Evolutionary conservation across 2,797 vertebrate genomes (phyloP).

Genomic region (Mormyrus proboscirostris): DNA sequence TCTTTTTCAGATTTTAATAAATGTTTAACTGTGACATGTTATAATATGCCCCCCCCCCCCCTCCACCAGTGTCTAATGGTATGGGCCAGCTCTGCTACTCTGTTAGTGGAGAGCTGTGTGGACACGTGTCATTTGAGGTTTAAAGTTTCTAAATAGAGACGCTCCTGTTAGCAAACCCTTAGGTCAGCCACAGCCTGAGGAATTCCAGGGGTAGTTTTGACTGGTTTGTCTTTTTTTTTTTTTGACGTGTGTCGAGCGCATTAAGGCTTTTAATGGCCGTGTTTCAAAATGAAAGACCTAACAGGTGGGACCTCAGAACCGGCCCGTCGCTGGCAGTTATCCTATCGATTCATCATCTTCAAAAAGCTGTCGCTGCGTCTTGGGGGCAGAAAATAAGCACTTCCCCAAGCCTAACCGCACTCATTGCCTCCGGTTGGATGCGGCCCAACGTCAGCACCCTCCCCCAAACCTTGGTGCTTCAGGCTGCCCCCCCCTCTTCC

Average conservation of each 20-base stretch:
- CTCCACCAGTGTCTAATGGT: background rate
- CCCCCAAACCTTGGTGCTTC: conserved; percentile 28
- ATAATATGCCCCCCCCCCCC: background rate
- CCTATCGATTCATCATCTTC: background rate
- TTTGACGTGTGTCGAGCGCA: background rate
- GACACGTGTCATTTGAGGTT: background rate
- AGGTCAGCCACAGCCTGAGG: background rate
- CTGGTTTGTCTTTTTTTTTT: background rate
- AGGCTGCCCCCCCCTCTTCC: background rate
- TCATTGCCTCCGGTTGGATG: conserved; percentile 39
- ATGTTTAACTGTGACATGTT: background rate
- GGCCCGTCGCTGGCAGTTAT: background rate
- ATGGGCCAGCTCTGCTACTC: background rate
- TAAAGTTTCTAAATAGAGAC: background rate
- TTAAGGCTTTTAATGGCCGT: background rate
- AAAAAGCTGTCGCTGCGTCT: background rate
- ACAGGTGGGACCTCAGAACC: background rate
- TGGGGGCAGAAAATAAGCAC: background rate
- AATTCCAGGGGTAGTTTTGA: conserved; percentile 2
- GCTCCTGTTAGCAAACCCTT: background rate
- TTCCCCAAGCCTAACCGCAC: conserved; percentile 49
- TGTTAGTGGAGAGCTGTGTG: background rate
- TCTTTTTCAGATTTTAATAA: background rate
- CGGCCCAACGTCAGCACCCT: conserved; percentile 50
- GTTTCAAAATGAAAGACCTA: background rate